Conservation (phyloP, 2,888 invertebrate species). For the Agonopterix alstromeriana region DNA sequence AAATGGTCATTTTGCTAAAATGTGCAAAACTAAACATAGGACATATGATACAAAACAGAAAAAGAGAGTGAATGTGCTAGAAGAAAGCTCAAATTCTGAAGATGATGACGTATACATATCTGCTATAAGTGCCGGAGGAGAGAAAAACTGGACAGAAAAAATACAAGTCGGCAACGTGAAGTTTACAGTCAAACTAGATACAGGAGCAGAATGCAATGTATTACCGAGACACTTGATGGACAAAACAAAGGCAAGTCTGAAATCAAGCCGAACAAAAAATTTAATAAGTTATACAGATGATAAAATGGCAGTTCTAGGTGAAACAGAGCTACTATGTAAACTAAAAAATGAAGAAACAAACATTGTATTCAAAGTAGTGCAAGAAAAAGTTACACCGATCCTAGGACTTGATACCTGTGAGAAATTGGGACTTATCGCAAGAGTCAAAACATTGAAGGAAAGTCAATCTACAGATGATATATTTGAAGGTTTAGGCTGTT, state of each 20-base stretch:
- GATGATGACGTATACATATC: too few relatives aligned
- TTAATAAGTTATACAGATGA: slow-evolving; percentile 8
- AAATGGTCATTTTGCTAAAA: slow-evolving; percentile 5
- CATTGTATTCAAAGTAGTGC: slow-evolving; percentile 3
- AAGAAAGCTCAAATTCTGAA: too few relatives aligned
- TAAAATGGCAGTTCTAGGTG: not conserved
- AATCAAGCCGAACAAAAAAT: slow-evolving; percentile 12
- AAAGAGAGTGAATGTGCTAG: slow-evolving; percentile 1
- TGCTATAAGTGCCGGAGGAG: too few relatives aligned
- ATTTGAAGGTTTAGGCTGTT: too few relatives aligned
- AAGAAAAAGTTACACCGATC: slow-evolving; percentile 10
- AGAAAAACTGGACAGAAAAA: too few relatives aligned
- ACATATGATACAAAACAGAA: slow-evolving; percentile 4
- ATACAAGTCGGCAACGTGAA: too few relatives aligned
- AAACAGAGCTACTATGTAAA: slow-evolving; percentile 1
- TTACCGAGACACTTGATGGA: too few relatives aligned
- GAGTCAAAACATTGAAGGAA: too few relatives aligned
- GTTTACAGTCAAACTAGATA: too few relatives aligned
- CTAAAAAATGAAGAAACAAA: slow-evolving; percentile 3
- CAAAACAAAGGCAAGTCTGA: slow-evolving; percentile 3
- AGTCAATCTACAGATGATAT: too few relatives aligned
- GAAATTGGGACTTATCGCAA: too few relatives aligned
- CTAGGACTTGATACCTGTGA: slow-evolving; percentile 11
- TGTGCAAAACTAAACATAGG: slow-evolving; percentile 4
- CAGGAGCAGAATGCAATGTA: too few relatives aligned